Evolutionary conservation across 2,797 vertebrate species (phyloP).

Genomic region (Gadopsis bispinosus): DNA sequence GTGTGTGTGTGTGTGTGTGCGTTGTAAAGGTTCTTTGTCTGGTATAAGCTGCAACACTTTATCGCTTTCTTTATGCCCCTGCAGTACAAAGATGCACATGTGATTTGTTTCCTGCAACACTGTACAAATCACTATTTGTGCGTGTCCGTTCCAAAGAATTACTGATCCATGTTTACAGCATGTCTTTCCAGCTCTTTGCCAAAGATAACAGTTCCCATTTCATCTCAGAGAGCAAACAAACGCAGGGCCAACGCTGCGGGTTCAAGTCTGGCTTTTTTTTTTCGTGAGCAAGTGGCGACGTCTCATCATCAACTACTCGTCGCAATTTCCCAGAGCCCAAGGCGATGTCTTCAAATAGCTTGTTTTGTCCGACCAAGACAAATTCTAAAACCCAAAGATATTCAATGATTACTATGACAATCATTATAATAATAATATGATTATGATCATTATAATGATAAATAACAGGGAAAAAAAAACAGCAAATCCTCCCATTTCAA

Average conservation of each 20-base stretch:
- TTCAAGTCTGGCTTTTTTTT: conserved; percentile 42
- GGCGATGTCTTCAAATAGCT: background rate
- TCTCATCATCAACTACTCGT: background rate
- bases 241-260: conserved; percentile 22
- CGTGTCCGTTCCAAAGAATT: conserved; percentile 3
- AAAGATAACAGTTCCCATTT: conserved; percentile 45
- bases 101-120: conserved; percentile 10
- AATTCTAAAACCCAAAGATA: too few species aligned
- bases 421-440: too few species aligned
- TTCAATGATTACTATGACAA: too few species aligned
- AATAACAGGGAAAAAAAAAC: background rate
- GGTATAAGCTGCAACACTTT: conserved; percentile 3
- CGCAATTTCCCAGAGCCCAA: too few species aligned
- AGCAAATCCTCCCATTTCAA: background rate
- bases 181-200: conserved; percentile 28
- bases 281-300: background rate
- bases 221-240: conserved; percentile 39
- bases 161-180: conserved; percentile 25
- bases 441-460: background rate
- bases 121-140: background rate
- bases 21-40: background rate
- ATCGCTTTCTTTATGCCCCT: background rate
- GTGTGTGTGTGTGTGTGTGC: conserved; percentile 16
- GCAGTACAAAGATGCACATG: conserved; percentile 14
- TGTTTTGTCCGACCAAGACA: background rate